Evolutionary conservation across 2,113 vertebrate species (phyloP).

Genomic region (Leptobrachium leishanense): DNA sequence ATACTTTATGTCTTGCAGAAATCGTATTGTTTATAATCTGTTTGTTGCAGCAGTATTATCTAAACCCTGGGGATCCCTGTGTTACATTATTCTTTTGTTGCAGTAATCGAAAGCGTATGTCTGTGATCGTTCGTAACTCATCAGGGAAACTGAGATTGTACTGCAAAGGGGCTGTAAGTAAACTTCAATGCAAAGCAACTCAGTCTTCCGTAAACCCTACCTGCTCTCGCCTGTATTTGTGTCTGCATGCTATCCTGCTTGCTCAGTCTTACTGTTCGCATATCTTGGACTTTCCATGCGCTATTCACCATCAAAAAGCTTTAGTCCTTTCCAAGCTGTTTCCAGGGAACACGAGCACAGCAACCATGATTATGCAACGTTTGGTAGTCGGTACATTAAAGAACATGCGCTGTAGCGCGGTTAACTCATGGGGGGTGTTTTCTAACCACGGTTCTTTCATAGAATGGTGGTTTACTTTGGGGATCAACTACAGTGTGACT

Average conservation of each 20-base stretch:
- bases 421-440: too few species aligned
- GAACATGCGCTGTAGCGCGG: too few species aligned
- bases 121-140: conserved; percentile 95
- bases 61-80: neutral
- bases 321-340: too few species aligned
- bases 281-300: neutral
- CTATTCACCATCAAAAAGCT: neutral
- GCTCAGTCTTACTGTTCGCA: neutral
- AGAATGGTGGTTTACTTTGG: too few species aligned
- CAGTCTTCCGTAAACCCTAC: conserved; percentile 2
- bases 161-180: conserved; percentile 99
- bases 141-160: conserved; percentile 95
- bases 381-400: too few species aligned
- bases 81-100: conserved; percentile 46
- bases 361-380: too few species aligned
- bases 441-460: too few species aligned
- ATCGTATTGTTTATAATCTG: too few species aligned
- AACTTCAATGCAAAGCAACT: conserved; percentile 52
- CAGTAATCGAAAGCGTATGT: conserved; percentile 95
- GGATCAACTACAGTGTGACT: too few species aligned
- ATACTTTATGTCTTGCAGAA: too few species aligned
- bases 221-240: neutral
- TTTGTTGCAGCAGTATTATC: neutral
- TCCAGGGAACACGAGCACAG: neutral
- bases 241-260: neutral